Evolutionary conservation across 2,113 vertebrate species (phyloP), one percentile per base, ranked within the genome.

Genomic region (Forbesichthys papilliferus): DNA sequence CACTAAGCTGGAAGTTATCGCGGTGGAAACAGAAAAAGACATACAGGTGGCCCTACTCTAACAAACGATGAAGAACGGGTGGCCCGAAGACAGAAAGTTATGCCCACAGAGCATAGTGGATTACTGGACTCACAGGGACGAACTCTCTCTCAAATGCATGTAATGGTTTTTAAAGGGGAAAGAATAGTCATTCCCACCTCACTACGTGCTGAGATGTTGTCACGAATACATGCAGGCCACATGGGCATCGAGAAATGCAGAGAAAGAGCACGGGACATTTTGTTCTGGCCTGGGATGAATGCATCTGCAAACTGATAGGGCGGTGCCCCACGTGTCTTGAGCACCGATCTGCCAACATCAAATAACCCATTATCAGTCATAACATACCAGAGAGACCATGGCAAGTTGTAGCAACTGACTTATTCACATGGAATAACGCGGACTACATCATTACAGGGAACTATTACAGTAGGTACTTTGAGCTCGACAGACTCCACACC

Each of bases 161-260:
- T 36, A 5, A 68, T 57, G 12, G 16, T 27, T 27, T 27, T 27
- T 27, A 27, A 2, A 27, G 27, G 2, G 27, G 27, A 27, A 27
- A 27, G 2, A 60, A 74, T 68, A 11, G 6, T 74, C 52, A 68
- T 71, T 9, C 74, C 70, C 9, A 51, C 7, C 42, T 46, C 20
- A 18, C 54, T 73, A 11, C 12, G 63, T 7, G 3, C 60, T 61
- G 36, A 71, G n/a, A 67, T 68, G 11, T 16, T 77, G 34, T 8
- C 47, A 42, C 1, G 16, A 6, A 65, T 71, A 2, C 61, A 75
- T 71, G 53, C 64, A 18, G 64, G 27, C 14, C 73, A 75, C 46
- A 73, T 69, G 65, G 71, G 68, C 47, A 64, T 60, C 1, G 52
- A 71, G 42, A 68, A 64, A 33, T 57, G 46, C 14, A 78, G 77